A percentile compares a stretch with the other conserved stretches of the same genome.
Conservation (phyloP, 2,888 invertebrate genomes). For the Sympetrum striolatum region DNA sequence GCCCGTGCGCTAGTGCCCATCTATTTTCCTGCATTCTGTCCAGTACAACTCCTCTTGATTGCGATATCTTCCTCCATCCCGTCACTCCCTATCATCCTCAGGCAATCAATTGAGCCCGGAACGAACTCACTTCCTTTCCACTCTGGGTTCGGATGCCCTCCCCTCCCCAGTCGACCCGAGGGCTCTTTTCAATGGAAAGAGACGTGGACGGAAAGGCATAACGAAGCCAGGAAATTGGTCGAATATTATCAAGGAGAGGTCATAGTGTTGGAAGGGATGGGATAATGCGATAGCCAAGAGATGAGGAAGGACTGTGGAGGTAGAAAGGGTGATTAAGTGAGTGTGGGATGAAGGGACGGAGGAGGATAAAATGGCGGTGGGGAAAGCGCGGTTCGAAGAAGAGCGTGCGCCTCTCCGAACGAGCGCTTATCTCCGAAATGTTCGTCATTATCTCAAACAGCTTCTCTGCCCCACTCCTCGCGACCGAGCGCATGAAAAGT, state of each 20-base stretch:
- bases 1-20: background rate
- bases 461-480: background rate
- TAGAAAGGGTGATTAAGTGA: background rate
- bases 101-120: background rate
- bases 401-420: background rate
- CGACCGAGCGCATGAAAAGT: background rate
- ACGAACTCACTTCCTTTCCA: background rate
- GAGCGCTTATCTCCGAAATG: background rate
- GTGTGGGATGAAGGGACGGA: background rate
- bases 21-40: background rate
- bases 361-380: background rate
- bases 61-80: background rate
- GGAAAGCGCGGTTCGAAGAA: background rate
- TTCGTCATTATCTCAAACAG: background rate
- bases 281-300: background rate
- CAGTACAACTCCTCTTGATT: background rate
- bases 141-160: background rate
- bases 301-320: background rate
- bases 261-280: background rate
- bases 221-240: background rate
- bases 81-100: background rate
- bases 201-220: background rate
- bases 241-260: background rate
- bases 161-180: background rate
- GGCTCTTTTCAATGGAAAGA: background rate